Evolutionary conservation across 2,113 vertebrate genomes (phyloP).

Genomic region (Aldabrachelys gigantea): DNA sequence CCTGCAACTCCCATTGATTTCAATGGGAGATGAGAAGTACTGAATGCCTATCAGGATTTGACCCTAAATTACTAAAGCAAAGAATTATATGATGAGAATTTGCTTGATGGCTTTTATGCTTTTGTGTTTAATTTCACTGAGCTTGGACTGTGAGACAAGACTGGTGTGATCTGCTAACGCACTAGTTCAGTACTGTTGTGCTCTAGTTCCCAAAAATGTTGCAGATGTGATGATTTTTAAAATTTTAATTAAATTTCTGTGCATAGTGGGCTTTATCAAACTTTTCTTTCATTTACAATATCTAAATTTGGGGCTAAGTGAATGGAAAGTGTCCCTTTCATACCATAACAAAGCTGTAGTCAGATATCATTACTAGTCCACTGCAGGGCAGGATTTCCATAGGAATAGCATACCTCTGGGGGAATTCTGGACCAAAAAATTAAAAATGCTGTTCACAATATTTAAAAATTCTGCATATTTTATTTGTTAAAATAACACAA

Average conservation of each 20-base stretch:
- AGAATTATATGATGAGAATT: no score
- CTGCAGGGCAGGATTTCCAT: fast-evolving
- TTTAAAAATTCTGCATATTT: no score
- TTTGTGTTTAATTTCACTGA: no score
- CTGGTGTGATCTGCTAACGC: background rate
- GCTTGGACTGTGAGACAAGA: background rate
- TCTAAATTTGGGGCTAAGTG: background rate
- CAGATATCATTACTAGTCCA: background rate
- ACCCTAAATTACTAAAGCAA: no score
- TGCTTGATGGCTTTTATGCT: no score
- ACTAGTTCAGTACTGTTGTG: background rate
- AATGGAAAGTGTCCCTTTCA: background rate
- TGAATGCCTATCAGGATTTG: no score
- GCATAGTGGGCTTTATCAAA: background rate
- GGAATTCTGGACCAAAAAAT: no score
- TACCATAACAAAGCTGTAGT: background rate
- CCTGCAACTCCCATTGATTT: no score
- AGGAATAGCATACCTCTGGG: background rate
- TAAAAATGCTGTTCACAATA: no score
- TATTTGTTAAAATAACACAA: no score
- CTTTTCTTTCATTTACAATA: background rate
- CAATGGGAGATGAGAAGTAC: no score
- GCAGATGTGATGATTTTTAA: background rate
- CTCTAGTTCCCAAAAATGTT: background rate
- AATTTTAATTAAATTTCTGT: background rate